Evolutionary conservation across 2,888 invertebrate genomes (phyloP), one percentile per base, ranked within the genome.

Genomic region (Sesia bembeciformis): DNA sequence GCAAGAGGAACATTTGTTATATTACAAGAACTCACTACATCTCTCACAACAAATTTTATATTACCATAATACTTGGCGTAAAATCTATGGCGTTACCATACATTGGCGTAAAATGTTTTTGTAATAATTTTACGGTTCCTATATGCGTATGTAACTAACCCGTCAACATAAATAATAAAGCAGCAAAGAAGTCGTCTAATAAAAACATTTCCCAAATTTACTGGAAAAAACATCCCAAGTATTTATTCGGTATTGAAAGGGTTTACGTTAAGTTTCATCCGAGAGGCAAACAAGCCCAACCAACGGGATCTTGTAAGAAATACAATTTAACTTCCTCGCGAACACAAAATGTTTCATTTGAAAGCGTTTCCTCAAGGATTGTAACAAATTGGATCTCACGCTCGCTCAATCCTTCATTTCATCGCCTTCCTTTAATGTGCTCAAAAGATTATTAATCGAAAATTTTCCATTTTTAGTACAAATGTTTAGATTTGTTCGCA

Each of bases 371-470:
- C 78, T 79, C 72, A 75, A 79, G 76, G 79, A 81, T 80, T 80
- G 77, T 82, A 79, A 81, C 78, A 83, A 87, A 87, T 85, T 85
- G 81, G 81, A 84, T 84, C 81, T 81, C 75, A 80, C 81, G 80
- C 78, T 76, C 68, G 72, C 75, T 76, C 82, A 85, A 82, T 79
- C 83, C 81, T 84, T 86, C 84, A 82, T 85, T 84, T 81, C 78
- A 78, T 78, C 77, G 75, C 73, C 68, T 74, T 63, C 69, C 67
- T 71, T 76, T 79, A 81, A 80, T 77, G 68, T 71, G 72, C 74
- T 73, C 74, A 81, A 82, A 77, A 80, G 73, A 77, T 84, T 86
- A 85, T 84, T 84, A 85, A 84, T 84, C 75, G 79, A 75, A 77
- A 78, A 78, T 78, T 78, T 78, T 75, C 78, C 73, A 72, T 76